These are phyloP conservation scores for Gonatopus flavifemur DNA, from an alignment of 1,140 invertebrate species.

Conservation along the genomic window DNA sequence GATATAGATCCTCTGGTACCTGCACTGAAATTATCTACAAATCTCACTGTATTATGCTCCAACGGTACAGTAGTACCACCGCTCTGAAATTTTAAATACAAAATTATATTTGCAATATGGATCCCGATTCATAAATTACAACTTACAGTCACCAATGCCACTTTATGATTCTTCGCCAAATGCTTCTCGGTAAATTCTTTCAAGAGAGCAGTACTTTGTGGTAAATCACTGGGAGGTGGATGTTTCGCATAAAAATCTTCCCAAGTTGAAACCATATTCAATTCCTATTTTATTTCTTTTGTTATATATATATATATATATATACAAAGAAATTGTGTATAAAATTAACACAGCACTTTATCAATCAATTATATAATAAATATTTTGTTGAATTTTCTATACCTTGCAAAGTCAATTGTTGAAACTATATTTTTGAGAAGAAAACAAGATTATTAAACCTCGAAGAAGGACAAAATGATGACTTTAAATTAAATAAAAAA, in stretches of 20 bases:
- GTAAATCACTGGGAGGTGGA: slow-evolving; percentile 72
- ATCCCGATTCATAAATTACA: slow-evolving; percentile 14
- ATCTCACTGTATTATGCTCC: slow-evolving; percentile 95
- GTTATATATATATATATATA: slow-evolving; percentile 5
- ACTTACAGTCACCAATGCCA: slow-evolving; percentile 79
- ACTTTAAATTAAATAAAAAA: too few species aligned
- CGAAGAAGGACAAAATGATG: too few species aligned
- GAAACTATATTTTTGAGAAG: too few species aligned
- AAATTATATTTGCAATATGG: background rate
- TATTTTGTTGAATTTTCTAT: background rate
- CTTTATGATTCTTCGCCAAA: slow-evolving; percentile 63
- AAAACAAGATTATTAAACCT: too few species aligned
- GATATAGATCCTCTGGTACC: slow-evolving; percentile 93
- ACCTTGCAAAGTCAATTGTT: background rate
- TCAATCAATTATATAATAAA: background rate
- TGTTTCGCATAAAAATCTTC: slow-evolving; percentile 80
- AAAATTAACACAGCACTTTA: slow-evolving; percentile 1
- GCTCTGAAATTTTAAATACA: slow-evolving; percentile 65
- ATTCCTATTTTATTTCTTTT: background rate
- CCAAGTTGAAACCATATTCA: slow-evolving; percentile 64
- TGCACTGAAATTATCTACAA: slow-evolving; percentile 98
- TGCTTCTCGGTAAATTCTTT: slow-evolving; percentile 72
- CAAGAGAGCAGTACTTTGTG: slow-evolving; percentile 68
- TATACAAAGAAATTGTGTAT: slow-evolving; percentile 1
- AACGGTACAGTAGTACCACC: slow-evolving; percentile 96